Evolutionary conservation across 1,140 invertebrate species (phyloP).

Genomic region (Brachionus calyciflorus): DNA sequence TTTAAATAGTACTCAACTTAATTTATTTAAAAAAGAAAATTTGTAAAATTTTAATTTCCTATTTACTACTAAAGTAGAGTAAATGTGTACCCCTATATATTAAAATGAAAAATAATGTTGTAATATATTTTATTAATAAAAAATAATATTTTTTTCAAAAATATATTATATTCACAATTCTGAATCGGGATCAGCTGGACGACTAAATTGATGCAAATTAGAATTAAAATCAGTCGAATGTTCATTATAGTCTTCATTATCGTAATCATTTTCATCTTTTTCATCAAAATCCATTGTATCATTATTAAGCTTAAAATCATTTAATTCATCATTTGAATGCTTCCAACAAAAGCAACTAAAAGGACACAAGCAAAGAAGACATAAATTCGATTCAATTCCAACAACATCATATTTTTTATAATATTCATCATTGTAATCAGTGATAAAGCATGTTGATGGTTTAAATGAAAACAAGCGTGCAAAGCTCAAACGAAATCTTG

Average conservation of each 20-base stretch:
- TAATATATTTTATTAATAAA: no score
- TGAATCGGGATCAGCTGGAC: slow-evolving; percentile 30
- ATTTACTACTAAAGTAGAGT: no score
- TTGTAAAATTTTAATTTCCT: no score
- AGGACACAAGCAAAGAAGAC: not conserved
- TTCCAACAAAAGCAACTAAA: not conserved
- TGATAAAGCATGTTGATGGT: not conserved
- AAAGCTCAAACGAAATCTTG: slow-evolving; percentile 3
- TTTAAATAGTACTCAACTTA: no score
- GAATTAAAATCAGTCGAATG: slow-evolving; percentile 29
- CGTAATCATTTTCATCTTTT: no score
- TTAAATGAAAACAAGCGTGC: not conserved
- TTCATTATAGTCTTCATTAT: no score
- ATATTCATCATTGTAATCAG: not conserved
- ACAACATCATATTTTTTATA: not conserved
- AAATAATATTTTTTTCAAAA: no score
- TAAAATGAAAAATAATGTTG: no score
- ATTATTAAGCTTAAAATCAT: not conserved
- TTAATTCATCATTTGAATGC: not conserved
- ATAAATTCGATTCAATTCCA: not conserved
- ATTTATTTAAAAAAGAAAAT: no score
- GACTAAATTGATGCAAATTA: slow-evolving; percentile 28
- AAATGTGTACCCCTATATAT: no score
- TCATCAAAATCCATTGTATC: not conserved
- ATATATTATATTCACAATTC: not conserved